Percentiles rank a stretch among this genome's conserved stretches.
phyloP scores from a whole-genome alignment of 2,113 vertebrate species.

The Columba livia region DNA sequence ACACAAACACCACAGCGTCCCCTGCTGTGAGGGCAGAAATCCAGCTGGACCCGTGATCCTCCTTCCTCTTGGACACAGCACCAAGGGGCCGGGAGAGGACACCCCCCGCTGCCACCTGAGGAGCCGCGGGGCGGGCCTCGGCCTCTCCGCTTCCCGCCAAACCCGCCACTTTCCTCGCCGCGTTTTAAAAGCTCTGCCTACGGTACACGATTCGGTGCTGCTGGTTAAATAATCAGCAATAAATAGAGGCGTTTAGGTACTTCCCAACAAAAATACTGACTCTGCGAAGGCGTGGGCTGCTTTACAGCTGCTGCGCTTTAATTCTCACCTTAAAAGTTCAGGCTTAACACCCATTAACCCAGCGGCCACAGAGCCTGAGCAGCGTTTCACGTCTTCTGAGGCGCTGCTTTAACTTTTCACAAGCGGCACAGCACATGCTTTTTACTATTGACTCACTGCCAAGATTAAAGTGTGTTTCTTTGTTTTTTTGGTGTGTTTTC shows the following conservation, averaged over 20 bases:
- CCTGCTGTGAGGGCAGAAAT: fast-evolving
- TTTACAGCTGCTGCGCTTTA: not conserved
- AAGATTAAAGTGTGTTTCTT: not conserved
- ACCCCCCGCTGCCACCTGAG: not conserved
- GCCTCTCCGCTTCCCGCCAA: too few relatives aligned
- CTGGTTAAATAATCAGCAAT: not conserved
- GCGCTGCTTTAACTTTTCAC: not conserved
- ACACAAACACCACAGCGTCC: not conserved
- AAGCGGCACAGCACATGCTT: too few relatives aligned
- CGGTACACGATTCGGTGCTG: not conserved
- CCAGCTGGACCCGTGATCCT: not conserved
- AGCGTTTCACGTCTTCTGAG: not conserved
- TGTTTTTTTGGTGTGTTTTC: not conserved
- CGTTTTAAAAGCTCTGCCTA: fast-evolving
- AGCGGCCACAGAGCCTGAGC: fast-evolving
- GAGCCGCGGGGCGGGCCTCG: too few relatives aligned
- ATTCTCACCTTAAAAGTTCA: not conserved
- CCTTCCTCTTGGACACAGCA: not conserved
- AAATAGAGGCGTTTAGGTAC: not conserved
- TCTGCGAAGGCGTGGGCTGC: not conserved
- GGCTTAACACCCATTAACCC: not conserved
- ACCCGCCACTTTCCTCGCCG: fast-evolving
- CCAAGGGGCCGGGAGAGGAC: not conserved
- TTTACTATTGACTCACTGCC: too few relatives aligned
- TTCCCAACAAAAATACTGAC: not conserved